Base-by-base conservation (phyloP, 2,888 invertebrate species). In the Cyclophora albipunctata region DNA sequence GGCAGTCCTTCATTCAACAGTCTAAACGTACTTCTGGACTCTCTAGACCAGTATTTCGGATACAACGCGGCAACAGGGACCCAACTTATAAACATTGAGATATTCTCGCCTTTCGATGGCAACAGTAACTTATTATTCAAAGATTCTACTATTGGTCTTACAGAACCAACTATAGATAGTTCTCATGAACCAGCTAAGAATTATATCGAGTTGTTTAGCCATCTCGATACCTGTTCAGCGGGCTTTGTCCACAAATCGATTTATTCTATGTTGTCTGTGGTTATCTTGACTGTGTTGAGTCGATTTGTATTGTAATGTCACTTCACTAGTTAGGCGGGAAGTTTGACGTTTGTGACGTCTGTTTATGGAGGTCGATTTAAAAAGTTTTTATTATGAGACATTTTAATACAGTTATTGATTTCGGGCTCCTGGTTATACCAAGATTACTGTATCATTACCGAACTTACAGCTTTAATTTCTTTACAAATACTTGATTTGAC, bases 61-160 rank as follows among this genome's bases (percentile, higher is more conserved):
- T 89, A 90, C 78, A 70, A 73, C 49, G 76, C 72, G 0, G 83
- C 75, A 0, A 55, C 52, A 0, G 62, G 63, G 33, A 69, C 57
- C 49, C 89, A 75, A 50, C 77, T 81, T 48, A 84, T 83, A 65
- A 86, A 86, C 63, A 67, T 91, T 5, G 84, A 90, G 63, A 83
- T 93, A 42, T 93, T 90, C 69, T 91, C 91, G 0, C 75, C 85
- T 0, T 92, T 92, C 71, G 87, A 90, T 53, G 81, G 84, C 0
- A 70, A 67, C 4, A 71, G 62, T 35, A 81, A 93, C 67, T 73
- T 93, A 4, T 71, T 93, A 0, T 93, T 93, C 79, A 92, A 91
- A 64, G 91, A 92, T 59, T 90, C 91, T 0, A 91, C 91, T 0
- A 83, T 90, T 0, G 91, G 91, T 2, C 70, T 92, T 0, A 83